A percentile compares a stretch with the other conserved stretches of the same genome.
Conservation (phyloP, 2,797 vertebrate genomes). For the Danio choprae region DNA sequence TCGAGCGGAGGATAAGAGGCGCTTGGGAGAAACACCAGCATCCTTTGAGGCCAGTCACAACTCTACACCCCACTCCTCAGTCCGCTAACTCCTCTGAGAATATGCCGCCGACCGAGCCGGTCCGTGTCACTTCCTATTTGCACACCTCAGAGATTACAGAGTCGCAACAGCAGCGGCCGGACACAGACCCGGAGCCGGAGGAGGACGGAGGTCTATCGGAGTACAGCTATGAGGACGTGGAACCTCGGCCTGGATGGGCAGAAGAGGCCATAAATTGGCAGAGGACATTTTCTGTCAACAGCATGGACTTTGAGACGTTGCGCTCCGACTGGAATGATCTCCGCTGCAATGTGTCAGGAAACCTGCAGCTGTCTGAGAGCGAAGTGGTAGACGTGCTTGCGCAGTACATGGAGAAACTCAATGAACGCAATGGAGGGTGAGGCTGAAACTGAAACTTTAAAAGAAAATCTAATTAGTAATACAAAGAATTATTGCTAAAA, state of each 20-base stretch:
- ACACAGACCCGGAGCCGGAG: slow-evolving; percentile 71
- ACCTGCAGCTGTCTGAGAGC: slow-evolving; percentile 92
- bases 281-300: slow-evolving; percentile 94
- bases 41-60: slow-evolving; percentile 46
- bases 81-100: slow-evolving; percentile 75
- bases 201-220: slow-evolving; percentile 82
- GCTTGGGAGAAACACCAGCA: slow-evolving; percentile 49
- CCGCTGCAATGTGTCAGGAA: slow-evolving; percentile 96
- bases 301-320: slow-evolving; percentile 94
- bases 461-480: background rate
- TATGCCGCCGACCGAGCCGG: slow-evolving; percentile 50
- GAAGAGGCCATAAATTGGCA: slow-evolving; percentile 98
- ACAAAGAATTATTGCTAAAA: background rate
- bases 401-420: slow-evolving; percentile 97
- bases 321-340: slow-evolving; percentile 99
- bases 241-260: slow-evolving; percentile 87
- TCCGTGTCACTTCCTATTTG: slow-evolving; percentile 85
- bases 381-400: slow-evolving; percentile 95
- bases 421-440: slow-evolving; percentile 90
- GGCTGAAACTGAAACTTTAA: background rate
- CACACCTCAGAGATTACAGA: slow-evolving; percentile 81
- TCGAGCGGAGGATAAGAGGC: slow-evolving; percentile 58
- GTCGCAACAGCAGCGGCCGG: slow-evolving; percentile 74
- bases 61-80: background rate
- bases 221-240: slow-evolving; percentile 84